Percentiles rank a stretch among this genome's conserved stretches.
Conservation (phyloP, 2,888 invertebrate species). For the Melieria picta region DNA sequence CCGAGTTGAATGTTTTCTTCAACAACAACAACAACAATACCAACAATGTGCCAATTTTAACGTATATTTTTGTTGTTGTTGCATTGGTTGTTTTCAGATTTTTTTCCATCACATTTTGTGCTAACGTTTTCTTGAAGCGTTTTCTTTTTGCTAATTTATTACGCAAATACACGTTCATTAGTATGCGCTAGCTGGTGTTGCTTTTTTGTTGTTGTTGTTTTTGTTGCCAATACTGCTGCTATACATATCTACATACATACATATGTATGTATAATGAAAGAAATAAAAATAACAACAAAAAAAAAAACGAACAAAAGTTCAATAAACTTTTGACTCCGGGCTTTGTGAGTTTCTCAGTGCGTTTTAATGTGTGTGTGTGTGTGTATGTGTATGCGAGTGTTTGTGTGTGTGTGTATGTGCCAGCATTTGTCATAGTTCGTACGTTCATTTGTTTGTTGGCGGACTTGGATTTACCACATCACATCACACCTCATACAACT, state of each 20-base stretch:
- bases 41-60: no score
- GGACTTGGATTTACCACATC: background rate
- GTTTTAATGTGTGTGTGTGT: constrained; percentile 12
- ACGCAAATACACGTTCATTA: constrained; percentile 48
- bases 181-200: constrained; percentile 36
- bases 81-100: no score
- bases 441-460: background rate
- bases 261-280: constrained; percentile 32
- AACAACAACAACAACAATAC: no score
- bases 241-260: constrained; percentile 19
- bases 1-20: no score
- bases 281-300: constrained; percentile 44
- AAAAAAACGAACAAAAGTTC: constrained; percentile 51
- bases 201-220: constrained; percentile 34
- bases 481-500: background rate
- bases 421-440: background rate
- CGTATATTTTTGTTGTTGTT: no score
- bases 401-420: background rate
- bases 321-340: constrained; percentile 53
- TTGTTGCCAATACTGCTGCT: constrained; percentile 42
- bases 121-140: constrained; percentile 15
- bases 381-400: background rate
- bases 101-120: no score
- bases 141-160: constrained; percentile 51
- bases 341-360: constrained; percentile 22